Base-by-base conservation (phyloP, 2,113 vertebrate species). In the Psettodes erumei region DNA sequence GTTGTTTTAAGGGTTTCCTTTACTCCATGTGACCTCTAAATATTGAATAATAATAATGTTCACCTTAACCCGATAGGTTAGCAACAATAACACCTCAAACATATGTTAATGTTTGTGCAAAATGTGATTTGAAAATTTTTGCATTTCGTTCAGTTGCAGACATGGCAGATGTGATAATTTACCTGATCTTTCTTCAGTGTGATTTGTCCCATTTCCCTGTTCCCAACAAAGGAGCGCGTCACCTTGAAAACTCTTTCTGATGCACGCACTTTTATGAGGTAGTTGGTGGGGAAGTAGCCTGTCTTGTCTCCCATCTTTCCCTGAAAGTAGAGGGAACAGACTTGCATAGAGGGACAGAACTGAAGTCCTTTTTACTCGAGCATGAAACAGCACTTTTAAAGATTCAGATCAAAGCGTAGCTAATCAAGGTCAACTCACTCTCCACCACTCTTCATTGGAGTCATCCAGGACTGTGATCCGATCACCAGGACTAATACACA, bases 381-480 rank as follows among this genome's bases (percentile, higher is more conserved):
- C 48, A 56, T 7, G 15, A 71, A 56, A 50, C 10, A 3, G 6
- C 12, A 53, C 13, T 19, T 66, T 42, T 27, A 27, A 62, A 16
- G 2, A 16, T 60, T 25, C 4, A n/a, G 11, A 40, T 43, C 1
- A 21, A 48, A n/a, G 8, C 10, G 45, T 32, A 23, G 19, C 16
- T 10, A 4, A 23, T 54, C 1, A 21, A n/a, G 16, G 23, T 55
- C 12, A 45, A 88, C 95, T 95, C 86, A 99, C 98, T 93, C 97
- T 91, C 97, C 98, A 99, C 98, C 98, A 99, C 79, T 99, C 97
- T 83, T 99, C 98, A 61, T 99, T 99, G 89, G 98, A 98, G 90
- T 99, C 98, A 60, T 99, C 98, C 8, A 99, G 93, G 35, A 99
- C 97, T 0, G 94, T 96, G 91, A 99, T 96, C 78, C 97, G 96